A percentile compares a stretch with the other conserved stretches of the same genome.
Conservation (phyloP, 1,140 invertebrate species). For the Aphelenchoides besseyi region DNA sequence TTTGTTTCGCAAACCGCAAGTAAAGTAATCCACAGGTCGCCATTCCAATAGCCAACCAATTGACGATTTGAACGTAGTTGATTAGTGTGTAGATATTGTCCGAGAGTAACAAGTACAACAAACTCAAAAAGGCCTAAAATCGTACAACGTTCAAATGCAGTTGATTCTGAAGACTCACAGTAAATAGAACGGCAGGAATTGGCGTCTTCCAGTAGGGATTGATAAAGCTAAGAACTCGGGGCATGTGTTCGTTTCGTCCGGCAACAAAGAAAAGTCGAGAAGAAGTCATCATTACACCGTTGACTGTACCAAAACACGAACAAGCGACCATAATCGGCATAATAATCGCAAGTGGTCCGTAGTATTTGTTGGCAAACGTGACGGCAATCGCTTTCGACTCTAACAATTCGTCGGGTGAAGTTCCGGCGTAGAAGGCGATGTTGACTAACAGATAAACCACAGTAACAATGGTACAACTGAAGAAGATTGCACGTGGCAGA, state of each 20-base stretch:
- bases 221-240: conserved; percentile 56
- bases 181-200: conserved; percentile 61
- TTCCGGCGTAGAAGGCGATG: conserved; percentile 90
- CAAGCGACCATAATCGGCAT: conserved; percentile 96
- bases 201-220: conserved; percentile 58
- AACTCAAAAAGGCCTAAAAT: conserved; percentile 69
- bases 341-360: conserved; percentile 85
- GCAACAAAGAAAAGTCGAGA: conserved; percentile 69
- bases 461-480: conserved; percentile 89
- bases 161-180: conserved; percentile 60
- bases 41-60: conserved; percentile 94
- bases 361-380: conserved; percentile 86
- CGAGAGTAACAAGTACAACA: conserved; percentile 77
- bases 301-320: conserved; percentile 96
- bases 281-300: conserved; percentile 93
- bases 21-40: conserved; percentile 87
- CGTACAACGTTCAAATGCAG: conserved; percentile 3
- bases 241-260: conserved; percentile 62
- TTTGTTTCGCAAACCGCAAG: conserved; percentile 81
- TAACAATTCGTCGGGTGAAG: conserved; percentile 79
- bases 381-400: conserved; percentile 93
- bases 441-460: conserved; percentile 91
- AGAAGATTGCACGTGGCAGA: conserved; percentile 87
- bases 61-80: conserved; percentile 96
- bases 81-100: conserved; percentile 91